phyloP scores from a whole-genome alignment of 2,888 invertebrate genomes.

The Slavum lentiscoides region DNA sequence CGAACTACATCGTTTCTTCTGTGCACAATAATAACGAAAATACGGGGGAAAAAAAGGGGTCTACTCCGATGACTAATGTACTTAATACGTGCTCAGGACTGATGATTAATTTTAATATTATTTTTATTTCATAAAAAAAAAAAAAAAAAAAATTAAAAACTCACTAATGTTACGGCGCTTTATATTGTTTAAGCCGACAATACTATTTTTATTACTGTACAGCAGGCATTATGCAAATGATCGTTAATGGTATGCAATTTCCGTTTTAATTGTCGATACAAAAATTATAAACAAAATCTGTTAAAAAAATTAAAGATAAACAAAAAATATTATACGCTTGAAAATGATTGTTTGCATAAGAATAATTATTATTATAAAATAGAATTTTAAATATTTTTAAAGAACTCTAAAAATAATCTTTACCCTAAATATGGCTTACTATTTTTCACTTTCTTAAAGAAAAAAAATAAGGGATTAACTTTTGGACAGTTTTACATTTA shows the following conservation, averaged over 20 bases:
- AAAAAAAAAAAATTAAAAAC: too few species aligned
- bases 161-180: neutral
- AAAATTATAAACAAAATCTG: neutral
- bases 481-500: slow-evolving; percentile 31
- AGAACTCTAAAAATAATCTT: neutral
- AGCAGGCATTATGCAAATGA: neutral
- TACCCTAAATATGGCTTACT: neutral
- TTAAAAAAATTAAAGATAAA: neutral
- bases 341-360: too few species aligned
- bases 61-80: slow-evolving; percentile 29
- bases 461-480: neutral
- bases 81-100: slow-evolving; percentile 34
- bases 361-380: too few species aligned
- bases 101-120: slow-evolving; percentile 28
- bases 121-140: neutral
- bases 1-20: slow-evolving; percentile 27
- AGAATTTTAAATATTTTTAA: neutral
- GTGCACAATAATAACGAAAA: slow-evolving; percentile 40
- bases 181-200: too few species aligned
- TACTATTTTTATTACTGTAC: neutral
- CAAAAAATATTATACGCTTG: too few species aligned
- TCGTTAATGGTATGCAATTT: neutral
- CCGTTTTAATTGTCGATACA: neutral
- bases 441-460: neutral
- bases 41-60: neutral